A percentile compares a stretch with the other conserved stretches of the same genome.
Conservation (phyloP, 2,797 vertebrate species). For the Sciaenops ocellatus region DNA sequence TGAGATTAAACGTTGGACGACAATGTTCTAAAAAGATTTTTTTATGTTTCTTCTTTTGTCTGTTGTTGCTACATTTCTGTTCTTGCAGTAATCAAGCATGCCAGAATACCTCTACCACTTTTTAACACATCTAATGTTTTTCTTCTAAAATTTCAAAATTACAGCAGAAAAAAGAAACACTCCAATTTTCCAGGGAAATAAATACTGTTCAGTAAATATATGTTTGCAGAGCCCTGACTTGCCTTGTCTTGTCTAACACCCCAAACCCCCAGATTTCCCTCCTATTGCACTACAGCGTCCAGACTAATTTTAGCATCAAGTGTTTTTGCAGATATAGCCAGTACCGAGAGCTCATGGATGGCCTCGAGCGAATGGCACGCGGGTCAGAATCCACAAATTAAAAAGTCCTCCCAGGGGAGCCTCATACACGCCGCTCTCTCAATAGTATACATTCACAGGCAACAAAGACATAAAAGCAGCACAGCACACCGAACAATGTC, state of each 20-base stretch:
- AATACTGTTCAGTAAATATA: slow-evolving; percentile 63
- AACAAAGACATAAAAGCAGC: slow-evolving; percentile 77
- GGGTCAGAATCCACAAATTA: slow-evolving; percentile 84
- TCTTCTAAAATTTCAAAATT: slow-evolving; percentile 17
- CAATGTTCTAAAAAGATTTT: slow-evolving; percentile 5
- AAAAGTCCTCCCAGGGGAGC: slow-evolving; percentile 80
- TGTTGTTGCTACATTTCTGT: slow-evolving; percentile 29
- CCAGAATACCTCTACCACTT: slow-evolving; percentile 1
- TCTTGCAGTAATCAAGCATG: slow-evolving; percentile 18
- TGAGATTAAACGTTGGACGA: not conserved
- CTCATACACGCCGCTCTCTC: slow-evolving; percentile 54
- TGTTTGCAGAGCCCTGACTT: slow-evolving; percentile 58
- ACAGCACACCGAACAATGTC: slow-evolving; percentile 65
- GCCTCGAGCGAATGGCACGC: slow-evolving; percentile 79
- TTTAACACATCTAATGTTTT: slow-evolving; percentile 19
- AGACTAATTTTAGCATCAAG: slow-evolving; percentile 81
- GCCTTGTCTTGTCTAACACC: slow-evolving; percentile 50
- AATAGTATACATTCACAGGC: slow-evolving; percentile 72
- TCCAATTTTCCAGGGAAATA: slow-evolving; percentile 29
- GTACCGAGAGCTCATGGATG: slow-evolving; percentile 74
- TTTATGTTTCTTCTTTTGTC: slow-evolving; percentile 27
- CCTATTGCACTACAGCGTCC: slow-evolving; percentile 58
- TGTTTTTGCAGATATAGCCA: slow-evolving; percentile 75
- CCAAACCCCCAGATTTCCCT: slow-evolving; percentile 41
- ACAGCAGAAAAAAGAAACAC: not conserved